These are phyloP conservation scores for Callinectes sapidus DNA, from an alignment of 2,888 invertebrate genomes.

Conservation along the genomic window DNA sequence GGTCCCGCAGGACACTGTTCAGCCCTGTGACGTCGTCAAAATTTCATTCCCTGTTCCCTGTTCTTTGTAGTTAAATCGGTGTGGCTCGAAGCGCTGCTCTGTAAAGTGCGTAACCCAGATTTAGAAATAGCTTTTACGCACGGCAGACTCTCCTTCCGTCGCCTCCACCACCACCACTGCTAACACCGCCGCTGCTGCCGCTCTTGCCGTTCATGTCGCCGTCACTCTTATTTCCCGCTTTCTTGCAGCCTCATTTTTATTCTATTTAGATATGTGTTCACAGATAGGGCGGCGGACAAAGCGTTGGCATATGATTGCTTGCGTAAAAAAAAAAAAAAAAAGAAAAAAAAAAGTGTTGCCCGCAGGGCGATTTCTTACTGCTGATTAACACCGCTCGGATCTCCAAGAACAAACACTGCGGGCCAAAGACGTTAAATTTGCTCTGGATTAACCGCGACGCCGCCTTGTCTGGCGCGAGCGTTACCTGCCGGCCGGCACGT, in stretches of 20 bases:
- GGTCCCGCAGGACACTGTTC: constrained; percentile 26
- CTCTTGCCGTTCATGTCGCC: not conserved
- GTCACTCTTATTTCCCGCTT: not conserved
- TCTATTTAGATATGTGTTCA: not conserved
- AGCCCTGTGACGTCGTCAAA: not conserved
- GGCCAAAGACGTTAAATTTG: constrained; percentile 10
- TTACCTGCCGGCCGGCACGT: constrained; percentile 17
- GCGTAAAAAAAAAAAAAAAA: not conserved
- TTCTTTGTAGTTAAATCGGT: constrained; percentile 28
- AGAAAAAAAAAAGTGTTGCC: constrained; percentile 26
- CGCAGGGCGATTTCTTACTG: not conserved
- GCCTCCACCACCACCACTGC: not conserved
- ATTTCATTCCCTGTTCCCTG: constrained; percentile 30
- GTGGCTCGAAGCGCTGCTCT: constrained; percentile 17
- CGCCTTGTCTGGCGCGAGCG: constrained; percentile 32
- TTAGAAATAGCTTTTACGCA: constrained; percentile 2
- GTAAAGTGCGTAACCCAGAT: constrained; percentile 31
- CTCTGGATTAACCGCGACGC: constrained; percentile 29
- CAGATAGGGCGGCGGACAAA: not conserved
- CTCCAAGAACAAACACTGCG: constrained; percentile 17
- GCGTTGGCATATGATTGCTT: not conserved
- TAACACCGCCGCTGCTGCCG: not conserved
- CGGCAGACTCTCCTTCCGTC: constrained; percentile 19
- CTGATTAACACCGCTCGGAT: constrained; percentile 28
- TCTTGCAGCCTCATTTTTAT: not conserved